Evolutionary conservation across 2,888 invertebrate species (phyloP), one percentile per base, ranked within the genome.

Genomic region (Tipula unca): DNA sequence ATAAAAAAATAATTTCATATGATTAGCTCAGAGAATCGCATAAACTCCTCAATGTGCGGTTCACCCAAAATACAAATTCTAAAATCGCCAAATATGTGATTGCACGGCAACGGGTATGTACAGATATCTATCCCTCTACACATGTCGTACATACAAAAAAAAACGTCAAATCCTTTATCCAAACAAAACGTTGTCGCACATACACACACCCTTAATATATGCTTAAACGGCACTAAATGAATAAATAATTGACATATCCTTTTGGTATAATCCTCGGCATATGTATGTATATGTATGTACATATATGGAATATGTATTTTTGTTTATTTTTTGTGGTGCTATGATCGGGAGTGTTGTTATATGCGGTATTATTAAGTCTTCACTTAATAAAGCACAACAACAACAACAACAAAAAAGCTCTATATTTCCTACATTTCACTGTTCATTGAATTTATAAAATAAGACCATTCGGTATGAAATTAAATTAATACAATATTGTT

Each of bases 361-460:
- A 69, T 69, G 25, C 6, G 69, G 69, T 25, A 69, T 25, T 20
- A 69, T 25, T 69, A 69, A 69, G 69, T 25, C 69, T 69, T 69
- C 69, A 69, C 69, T 69, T 69, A 69, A 69, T 69, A 69, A 69
- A 69, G 25, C 69, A 69, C 69, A 69, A n/a, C 17, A 48, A 48
- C 48, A 48, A 48, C 48, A 48, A 17, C 17, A 17, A 4, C 69
- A 69, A 69, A 69, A 54, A 69, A 69, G 69, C 69, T 69, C 3
- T 69, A 69, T 69, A 25, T 69, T 69, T 69, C 25, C 69, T 10
- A 69, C 69, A 69, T 69, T 69, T 69, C 25, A 69, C 69, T 69
- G 69, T 69, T 69, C 69, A 69, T 69, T 69, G 69, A 69, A 69
- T 69, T 69, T 69, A 25, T 69, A 69, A 69, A 69, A 69, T 69